Evolutionary conservation across 2,888 invertebrate species (phyloP), one percentile per base, ranked within the genome.

Genomic region (Metellina segmentata): DNA sequence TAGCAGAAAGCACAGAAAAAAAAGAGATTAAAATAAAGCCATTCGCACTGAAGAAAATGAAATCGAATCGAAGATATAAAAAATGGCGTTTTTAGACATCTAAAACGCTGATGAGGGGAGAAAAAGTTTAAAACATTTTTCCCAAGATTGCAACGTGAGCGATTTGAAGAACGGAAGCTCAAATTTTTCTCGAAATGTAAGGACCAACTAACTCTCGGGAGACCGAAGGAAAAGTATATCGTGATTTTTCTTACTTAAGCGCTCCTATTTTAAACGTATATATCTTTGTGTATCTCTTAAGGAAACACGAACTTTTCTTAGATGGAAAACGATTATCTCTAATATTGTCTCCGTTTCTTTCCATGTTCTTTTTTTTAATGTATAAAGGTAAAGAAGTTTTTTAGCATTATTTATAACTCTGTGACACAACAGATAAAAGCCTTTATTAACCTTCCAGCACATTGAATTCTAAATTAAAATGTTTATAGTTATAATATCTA

Each of bases 121-220:
- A 78, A 78, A 78, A 85, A 70, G 51, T 13, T 20, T 7, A 86
- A 78, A 78, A 70, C 74, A 48, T 75, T 72, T 85, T 69, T 69
- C 70, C 11, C 49, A 34, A 19, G 74, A 52, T 11, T 78, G 85
- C 85, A 86, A 78, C 70, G 78, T 52, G 70, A 69, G 85, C 75
- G 20, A 86, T 86, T 86, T 78, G 69, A 75, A 85, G 75, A 77
- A 77, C 34, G 16, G 70, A 20, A 70, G 75, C 70, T 20, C 49
- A 48, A 70, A 86, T 77, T 78, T 86, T 86, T 86, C 78, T 11
- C n/a, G 85, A 86, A 86, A 77, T 70, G 20, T 86, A 86, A 86
- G 78, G 70, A 86, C 70, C 69, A 51, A 20, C 69, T 70, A 69
- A 78, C 48, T 51, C 85, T 53, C 78, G n/a, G 7, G 85, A 52